Evolutionary conservation across 2,113 vertebrate genomes (phyloP), one percentile per base, ranked within the genome.

Genomic region (Diadophis punctatus): DNA sequence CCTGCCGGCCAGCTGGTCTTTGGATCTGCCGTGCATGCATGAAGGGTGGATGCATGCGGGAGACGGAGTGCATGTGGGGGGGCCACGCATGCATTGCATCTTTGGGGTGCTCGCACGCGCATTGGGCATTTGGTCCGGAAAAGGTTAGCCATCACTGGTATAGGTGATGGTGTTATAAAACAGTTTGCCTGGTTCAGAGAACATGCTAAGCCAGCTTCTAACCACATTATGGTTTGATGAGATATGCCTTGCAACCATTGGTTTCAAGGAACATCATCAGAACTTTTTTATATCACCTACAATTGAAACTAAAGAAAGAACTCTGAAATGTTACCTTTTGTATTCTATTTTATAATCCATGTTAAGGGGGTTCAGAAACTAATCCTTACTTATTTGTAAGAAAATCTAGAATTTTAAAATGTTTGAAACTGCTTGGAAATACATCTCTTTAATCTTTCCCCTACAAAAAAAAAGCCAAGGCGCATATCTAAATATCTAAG

Each of bases 401-500:
- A 90, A 86, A 53, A 93, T 93, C 43, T 87, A 10, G 1, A 49
- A 2, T 88, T 80, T 8, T 7, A 92, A 90, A 91, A 91, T 22
- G 18, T 23, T 8, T 46, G 12, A 58, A 89, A 94, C n/a, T 84
- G 16, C 74, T 39, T 93, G 90, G 91, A 94, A 94, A 46, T 53
- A 93, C 7, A 90, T 80, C 1, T n/a, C 56, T n/a, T 91, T 95
- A 49, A 25, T 11, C 7, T 93, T 86, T 95, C 8, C 20, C 3
- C 30, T 90, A 90, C 60, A 86, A 92, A 0, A 60, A 30, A 0
- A 60, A 27, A 0, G 0, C 85, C 30, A 90, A 92, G 63, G 89
- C 55, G 92, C 68, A 91, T 11, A 58, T 93, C 53, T 95, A 86
- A 86, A 11, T n/a, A 88, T 8, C 86, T 39, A 86, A 56, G 89